Conservation (phyloP, 2,797 vertebrate species). For the Lacerta agilis region DNA sequence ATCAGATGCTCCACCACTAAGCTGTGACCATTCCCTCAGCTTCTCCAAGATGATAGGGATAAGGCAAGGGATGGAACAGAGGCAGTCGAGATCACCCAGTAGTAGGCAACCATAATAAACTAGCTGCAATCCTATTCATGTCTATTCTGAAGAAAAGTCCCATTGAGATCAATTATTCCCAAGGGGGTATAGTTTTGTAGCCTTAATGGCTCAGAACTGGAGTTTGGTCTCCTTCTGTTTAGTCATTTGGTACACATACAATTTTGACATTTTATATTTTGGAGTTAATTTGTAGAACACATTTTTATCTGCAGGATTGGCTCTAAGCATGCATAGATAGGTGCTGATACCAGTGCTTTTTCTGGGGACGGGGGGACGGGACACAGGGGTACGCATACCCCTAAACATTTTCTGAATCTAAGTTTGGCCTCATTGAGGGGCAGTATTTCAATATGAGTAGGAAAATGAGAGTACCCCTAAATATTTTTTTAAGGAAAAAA, state of each 20-base stretch:
- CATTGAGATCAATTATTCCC: too few species aligned
- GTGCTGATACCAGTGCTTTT: too few species aligned
- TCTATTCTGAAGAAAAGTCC: too few species aligned
- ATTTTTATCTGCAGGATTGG: not conserved
- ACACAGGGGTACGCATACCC: too few species aligned
- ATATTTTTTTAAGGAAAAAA: not conserved
- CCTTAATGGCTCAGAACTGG: not conserved
- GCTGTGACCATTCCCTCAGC: too few species aligned
- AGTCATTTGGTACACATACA: not conserved
- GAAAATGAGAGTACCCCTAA: too few species aligned
- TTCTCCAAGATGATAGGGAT: not conserved
- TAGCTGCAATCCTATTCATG: not conserved
- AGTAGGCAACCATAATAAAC: not conserved
- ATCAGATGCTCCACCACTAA: too few species aligned
- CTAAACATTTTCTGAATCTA: too few species aligned
- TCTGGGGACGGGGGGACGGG: too few species aligned
- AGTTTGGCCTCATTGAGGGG: too few species aligned
- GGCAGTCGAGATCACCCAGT: not conserved
- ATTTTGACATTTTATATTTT: not conserved
- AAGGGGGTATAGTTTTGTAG: not conserved
- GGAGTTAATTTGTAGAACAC: not conserved
- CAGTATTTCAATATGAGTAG: too few species aligned
- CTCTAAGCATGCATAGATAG: not conserved
- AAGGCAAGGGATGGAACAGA: not conserved
- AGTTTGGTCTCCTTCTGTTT: not conserved